Evolutionary conservation across 2,888 invertebrate genomes (phyloP).

Genomic region (Drosophila fulvimacula): DNA sequence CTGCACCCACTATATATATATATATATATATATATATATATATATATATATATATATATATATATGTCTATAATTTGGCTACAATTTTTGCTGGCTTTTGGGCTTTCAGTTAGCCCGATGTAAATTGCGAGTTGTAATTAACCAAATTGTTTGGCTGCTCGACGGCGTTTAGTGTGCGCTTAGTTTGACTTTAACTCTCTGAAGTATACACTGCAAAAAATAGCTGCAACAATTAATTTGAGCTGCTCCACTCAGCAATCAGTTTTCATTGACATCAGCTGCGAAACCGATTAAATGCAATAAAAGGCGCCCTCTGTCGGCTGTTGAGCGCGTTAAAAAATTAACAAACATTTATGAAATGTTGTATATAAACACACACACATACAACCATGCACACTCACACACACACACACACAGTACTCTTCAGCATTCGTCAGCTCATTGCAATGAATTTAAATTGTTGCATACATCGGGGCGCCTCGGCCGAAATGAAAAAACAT

Average conservation of each 20-base stretch:
- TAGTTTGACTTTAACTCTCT: neutral
- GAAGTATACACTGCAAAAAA: neutral
- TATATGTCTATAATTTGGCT: slow-evolving; percentile 7
- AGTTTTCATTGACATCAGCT: slow-evolving; percentile 37
- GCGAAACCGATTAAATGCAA: slow-evolving; percentile 48
- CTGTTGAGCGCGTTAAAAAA: slow-evolving; percentile 52
- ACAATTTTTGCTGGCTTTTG: slow-evolving; percentile 21
- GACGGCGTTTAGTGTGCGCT: slow-evolving; percentile 19
- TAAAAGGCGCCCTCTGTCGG: slow-evolving; percentile 22
- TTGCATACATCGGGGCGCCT: slow-evolving; percentile 71
- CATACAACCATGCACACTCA: neutral
- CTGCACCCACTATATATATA: neutral
- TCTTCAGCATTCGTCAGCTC: slow-evolving; percentile 60
- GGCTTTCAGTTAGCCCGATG: slow-evolving; percentile 41
- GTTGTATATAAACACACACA: neutral
- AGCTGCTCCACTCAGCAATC: slow-evolving; percentile 24
- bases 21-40: neutral
- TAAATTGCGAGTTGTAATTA: slow-evolving; percentile 62
- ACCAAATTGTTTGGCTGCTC: slow-evolving; percentile 60
- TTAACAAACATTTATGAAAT: slow-evolving; percentile 69
- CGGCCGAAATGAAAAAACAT: slow-evolving; percentile 21
- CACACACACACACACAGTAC: neutral
- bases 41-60: neutral
- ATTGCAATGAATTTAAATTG: slow-evolving; percentile 79
- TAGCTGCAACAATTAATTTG: slow-evolving; percentile 28